Percentiles rank a stretch among this genome's conserved stretches.
Conservation (phyloP, 2,888 invertebrate species). For the Autographa gamma region DNA sequence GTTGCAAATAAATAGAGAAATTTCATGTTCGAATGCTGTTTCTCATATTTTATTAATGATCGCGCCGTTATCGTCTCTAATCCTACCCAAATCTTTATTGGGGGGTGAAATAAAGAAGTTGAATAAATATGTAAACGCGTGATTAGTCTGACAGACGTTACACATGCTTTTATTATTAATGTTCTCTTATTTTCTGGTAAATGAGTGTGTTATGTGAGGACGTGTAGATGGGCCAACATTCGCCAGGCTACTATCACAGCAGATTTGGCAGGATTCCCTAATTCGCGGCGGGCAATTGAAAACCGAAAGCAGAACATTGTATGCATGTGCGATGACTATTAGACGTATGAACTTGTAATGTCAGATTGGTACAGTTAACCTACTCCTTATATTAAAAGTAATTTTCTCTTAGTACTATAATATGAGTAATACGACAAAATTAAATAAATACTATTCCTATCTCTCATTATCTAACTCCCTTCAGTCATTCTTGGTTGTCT, state of each 20-base stretch:
- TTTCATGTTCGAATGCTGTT: slow-evolving; percentile 38
- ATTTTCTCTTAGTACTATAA: too few species aligned
- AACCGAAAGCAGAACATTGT: slow-evolving; percentile 2
- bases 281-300: not conserved
- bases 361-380: slow-evolving; percentile 27
- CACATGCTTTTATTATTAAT: slow-evolving; percentile 24
- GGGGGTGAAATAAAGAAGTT: slow-evolving; percentile 26
- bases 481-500: too few species aligned
- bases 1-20: slow-evolving; percentile 45
- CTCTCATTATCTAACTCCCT: too few species aligned
- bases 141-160: not conserved
- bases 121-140: slow-evolving; percentile 33
- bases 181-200: slow-evolving; percentile 15
- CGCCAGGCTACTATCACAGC: slow-evolving; percentile 2
- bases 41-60: slow-evolving; percentile 52
- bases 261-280: not conserved
- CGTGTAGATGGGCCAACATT: not conserved
- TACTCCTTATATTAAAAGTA: slow-evolving; percentile 14
- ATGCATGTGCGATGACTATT: not conserved
- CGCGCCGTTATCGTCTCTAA: slow-evolving; percentile 50
- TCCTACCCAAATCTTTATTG: slow-evolving; percentile 49
- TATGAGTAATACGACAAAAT: too few species aligned
- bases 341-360: slow-evolving; percentile 16
- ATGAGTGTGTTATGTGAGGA: not conserved
- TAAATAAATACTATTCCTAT: too few species aligned